Evolutionary conservation across 1,140 invertebrate genomes (phyloP).

Genomic region (Oppia nitens): DNA sequence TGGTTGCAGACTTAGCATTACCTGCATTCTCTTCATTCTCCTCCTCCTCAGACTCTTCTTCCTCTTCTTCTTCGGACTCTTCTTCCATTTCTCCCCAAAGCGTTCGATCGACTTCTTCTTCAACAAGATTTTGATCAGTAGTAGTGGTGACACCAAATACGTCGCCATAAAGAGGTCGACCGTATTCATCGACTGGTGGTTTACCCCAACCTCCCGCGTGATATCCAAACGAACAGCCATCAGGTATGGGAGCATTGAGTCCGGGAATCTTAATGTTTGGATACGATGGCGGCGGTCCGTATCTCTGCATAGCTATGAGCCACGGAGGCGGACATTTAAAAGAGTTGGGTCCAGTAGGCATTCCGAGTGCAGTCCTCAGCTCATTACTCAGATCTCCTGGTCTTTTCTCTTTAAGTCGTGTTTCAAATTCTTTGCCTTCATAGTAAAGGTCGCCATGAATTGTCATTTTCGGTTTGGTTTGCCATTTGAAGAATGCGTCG

Average conservation of each 20-base stretch:
- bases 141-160: slow-evolving; percentile 57
- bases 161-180: slow-evolving; percentile 94
- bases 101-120: slow-evolving; percentile 76
- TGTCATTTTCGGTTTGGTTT: slow-evolving; percentile 96
- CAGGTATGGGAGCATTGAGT: slow-evolving; percentile 82
- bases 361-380: slow-evolving; percentile 83
- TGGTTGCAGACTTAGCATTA: slow-evolving; percentile 43
- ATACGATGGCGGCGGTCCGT: slow-evolving; percentile 97
- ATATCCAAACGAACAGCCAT: slow-evolving; percentile 92
- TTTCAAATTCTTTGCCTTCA: slow-evolving; percentile 99
- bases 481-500: slow-evolving; percentile 99
- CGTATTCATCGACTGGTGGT: slow-evolving; percentile 96
- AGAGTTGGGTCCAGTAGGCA: slow-evolving; percentile 75
- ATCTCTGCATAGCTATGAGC: slow-evolving; percentile 98
- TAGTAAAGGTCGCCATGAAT: slow-evolving; percentile 99
- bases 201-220: slow-evolving; percentile 99
- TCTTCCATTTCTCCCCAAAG: slow-evolving; percentile 95
- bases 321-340: slow-evolving; percentile 80
- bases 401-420: slow-evolving; percentile 91
- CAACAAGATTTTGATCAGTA: slow-evolving; percentile 27
- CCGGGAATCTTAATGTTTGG: slow-evolving; percentile 93
- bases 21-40: slow-evolving; percentile 35
- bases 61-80: slow-evolving; percentile 65
- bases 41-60: slow-evolving; percentile 40
- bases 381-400: slow-evolving; percentile 94